Conservation (phyloP, 2,113 vertebrate species). For the Neolamprologus sp. region DNA sequence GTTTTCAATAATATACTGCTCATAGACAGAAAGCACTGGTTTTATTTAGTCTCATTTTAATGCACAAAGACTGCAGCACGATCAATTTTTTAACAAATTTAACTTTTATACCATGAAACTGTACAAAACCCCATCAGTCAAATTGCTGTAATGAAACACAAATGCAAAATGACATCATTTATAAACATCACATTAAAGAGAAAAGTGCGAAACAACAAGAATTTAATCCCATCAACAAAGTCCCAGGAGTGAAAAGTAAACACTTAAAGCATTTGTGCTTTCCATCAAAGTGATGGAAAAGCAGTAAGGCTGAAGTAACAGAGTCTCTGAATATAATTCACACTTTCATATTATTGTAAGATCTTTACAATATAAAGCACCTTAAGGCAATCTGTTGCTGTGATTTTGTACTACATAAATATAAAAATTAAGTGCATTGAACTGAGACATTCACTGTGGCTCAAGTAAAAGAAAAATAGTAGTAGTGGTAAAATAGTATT, state of each 20-base stretch:
- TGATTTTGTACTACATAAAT: rapidly evolving
- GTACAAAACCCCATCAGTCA: rapidly evolving
- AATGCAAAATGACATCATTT: neutral
- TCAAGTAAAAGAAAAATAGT: neutral
- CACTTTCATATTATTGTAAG: neutral
- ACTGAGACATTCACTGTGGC: neutral
- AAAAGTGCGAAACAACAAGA: neutral
- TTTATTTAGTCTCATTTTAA: rapidly evolving
- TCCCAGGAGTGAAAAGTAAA: rapidly evolving
- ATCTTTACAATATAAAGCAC: neutral
- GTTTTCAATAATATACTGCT: rapidly evolving
- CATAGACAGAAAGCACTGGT: neutral
- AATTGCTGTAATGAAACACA: rapidly evolving
- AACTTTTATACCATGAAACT: rapidly evolving
- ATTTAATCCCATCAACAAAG: neutral
- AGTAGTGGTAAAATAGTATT: rapidly evolving
- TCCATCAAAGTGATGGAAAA: rapidly evolving
- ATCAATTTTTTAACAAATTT: rapidly evolving
- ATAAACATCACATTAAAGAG: neutral
- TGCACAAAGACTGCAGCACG: rapidly evolving
- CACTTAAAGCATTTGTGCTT: neutral
- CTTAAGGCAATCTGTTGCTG: rapidly evolving
- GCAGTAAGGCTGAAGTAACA: rapidly evolving
- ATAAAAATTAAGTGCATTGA: rapidly evolving
- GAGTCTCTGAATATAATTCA: neutral